These are phyloP conservation scores for Psittacara wagleri DNA, from an alignment of 2,113 vertebrate species.

Conservation along the genomic window DNA sequence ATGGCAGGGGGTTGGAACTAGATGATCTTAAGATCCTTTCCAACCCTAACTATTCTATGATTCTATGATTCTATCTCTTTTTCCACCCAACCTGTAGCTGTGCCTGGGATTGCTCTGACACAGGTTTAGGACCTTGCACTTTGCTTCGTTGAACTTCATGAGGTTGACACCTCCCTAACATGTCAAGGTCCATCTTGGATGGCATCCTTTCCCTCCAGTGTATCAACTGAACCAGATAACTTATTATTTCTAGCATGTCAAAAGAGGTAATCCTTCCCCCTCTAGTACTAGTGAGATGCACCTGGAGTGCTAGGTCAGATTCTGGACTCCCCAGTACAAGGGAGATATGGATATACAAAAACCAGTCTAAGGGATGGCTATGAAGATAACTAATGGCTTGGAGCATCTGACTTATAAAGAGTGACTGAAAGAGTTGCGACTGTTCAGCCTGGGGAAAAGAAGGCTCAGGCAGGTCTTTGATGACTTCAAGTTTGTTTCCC, in stretches of 20 bases:
- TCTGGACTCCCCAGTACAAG: background rate
- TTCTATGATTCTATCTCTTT: background rate
- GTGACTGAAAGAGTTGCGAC: background rate
- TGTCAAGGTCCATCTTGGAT: background rate
- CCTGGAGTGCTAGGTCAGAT: background rate
- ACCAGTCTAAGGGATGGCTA: background rate
- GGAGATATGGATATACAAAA: background rate
- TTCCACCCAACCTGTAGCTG: background rate
- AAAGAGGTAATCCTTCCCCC: background rate
- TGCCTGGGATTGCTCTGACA: background rate
- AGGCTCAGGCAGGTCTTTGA: background rate
- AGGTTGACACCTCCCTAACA: background rate
- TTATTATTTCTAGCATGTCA: background rate
- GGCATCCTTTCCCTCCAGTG: background rate
- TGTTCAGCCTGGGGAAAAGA: background rate
- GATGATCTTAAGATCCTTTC: too few species aligned
- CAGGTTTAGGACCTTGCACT: background rate
- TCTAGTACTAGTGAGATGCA: background rate
- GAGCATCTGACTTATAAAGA: background rate
- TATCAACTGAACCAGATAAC: background rate
- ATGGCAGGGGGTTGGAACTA: too few species aligned
- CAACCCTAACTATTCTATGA: too few species aligned
- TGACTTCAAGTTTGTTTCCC: background rate
- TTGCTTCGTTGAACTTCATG: background rate
- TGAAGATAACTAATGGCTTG: background rate